Evolutionary conservation across 64 coral and sea anemone genomes (phyloP), one percentile per base, ranked within the genome.

Genomic region (Exaiptasia diaphana): DNA sequence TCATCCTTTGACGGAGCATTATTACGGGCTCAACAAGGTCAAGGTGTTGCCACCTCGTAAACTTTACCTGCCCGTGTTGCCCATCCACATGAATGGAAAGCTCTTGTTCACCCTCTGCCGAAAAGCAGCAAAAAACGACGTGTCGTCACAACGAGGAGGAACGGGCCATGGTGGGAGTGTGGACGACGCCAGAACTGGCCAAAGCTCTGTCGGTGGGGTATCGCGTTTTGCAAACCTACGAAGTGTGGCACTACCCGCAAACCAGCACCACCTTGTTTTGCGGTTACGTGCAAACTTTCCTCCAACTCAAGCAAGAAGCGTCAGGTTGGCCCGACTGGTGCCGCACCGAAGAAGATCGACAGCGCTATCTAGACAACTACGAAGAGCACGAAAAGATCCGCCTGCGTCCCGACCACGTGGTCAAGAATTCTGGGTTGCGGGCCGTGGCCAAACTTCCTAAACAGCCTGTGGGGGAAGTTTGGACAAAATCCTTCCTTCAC

Each of bases 201-300:
- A 42, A 57, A 14, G 85, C 74, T 0, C 14, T 88, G 2, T 28
- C 63, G 4, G 28, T 15, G 28, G 83, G 71, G 0, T 86, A 86
- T 18, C 0, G 3, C 0, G 3, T 77, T 0, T 13, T 58, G 0
- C 14, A 40, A 3, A 69, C 63, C 1, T 24, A 77, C 23, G 84
- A 86, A 36, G 83, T 87, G 34, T 87, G 73, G 73, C 72, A 87
- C 10, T 87, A 57, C 29, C 17, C 38, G 4, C 9, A 38, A 3
- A 33, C 0, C 0, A 32, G n/a, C 0, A 1, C 2, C 0, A 32
- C 0, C 0, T 12, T 86, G 0, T 77, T 76, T 14, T 0, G 5
- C 1, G 27, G 30, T 0, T 86, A 76, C 34, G 21, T 86, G 4
- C 21, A 68, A 0, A n/a, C 8, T 0, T 50, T 50, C 20, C 9